These are phyloP conservation scores for Hipparchia semele DNA, from an alignment of 2,888 invertebrate genomes.

Conservation along the genomic window DNA sequence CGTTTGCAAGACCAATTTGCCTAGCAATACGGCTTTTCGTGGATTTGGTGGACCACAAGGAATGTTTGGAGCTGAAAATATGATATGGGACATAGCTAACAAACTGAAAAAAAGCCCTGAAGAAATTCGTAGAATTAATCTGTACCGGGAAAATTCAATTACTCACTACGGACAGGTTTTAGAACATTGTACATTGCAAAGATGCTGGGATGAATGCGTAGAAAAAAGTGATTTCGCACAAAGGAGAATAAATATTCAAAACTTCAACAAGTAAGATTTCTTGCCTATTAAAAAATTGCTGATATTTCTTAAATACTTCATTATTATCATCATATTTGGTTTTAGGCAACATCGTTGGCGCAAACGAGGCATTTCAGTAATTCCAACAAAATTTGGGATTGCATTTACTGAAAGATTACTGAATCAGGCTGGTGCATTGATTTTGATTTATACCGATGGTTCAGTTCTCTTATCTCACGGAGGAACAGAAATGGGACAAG, in stretches of 20 bases:
- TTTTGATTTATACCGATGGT: slow-evolving; percentile 94
- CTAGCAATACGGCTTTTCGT: slow-evolving; percentile 96
- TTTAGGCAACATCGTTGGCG: slow-evolving; percentile 90
- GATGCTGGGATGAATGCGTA: slow-evolving; percentile 92
- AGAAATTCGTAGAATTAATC: slow-evolving; percentile 87
- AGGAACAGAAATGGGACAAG: slow-evolving; percentile 99
- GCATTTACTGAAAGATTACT: slow-evolving; percentile 89
- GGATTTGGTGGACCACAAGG: slow-evolving; percentile 97
- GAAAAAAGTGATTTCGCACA: slow-evolving; percentile 85
- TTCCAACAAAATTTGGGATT: slow-evolving; percentile 94
- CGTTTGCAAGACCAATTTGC: slow-evolving; percentile 93
- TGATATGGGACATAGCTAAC: slow-evolving; percentile 89
- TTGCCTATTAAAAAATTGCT: background rate
- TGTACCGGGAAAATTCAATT: slow-evolving; percentile 89
- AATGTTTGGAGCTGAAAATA: slow-evolving; percentile 92
- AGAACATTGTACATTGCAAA: slow-evolving; percentile 86
- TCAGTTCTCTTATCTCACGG: slow-evolving; percentile 95
- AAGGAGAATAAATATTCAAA: slow-evolving; percentile 82
- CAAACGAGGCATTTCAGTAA: slow-evolving; percentile 92
- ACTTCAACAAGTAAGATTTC: slow-evolving; percentile 86
- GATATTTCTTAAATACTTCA: too few relatives aligned
- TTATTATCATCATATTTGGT: slow-evolving; percentile 40
- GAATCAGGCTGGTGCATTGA: slow-evolving; percentile 94
- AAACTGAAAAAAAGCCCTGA: slow-evolving; percentile 85
- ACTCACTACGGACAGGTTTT: slow-evolving; percentile 91